phyloP scores from a whole-genome alignment of 92 coral and sea anemone species.

The Galaxea fascicularis region DNA sequence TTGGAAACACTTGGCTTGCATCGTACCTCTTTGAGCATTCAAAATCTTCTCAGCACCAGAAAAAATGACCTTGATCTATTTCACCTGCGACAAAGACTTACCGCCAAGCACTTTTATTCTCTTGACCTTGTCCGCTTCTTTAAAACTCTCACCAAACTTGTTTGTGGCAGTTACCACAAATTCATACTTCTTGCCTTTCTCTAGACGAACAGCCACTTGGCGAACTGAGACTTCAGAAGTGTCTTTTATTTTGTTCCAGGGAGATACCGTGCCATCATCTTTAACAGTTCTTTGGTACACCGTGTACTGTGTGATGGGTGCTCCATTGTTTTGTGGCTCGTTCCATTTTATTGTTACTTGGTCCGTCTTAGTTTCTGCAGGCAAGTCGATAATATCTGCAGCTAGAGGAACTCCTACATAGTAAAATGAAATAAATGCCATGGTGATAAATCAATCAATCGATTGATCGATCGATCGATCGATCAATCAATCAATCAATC shows the following conservation, averaged over 20 bases:
- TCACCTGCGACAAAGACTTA: background rate
- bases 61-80: too few species aligned
- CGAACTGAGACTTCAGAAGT: conserved; percentile 1
- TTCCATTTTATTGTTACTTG: background rate
- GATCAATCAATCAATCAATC: too few species aligned
- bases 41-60: too few species aligned
- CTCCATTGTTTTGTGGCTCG: background rate
- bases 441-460: too few species aligned
- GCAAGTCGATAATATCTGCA: background rate
- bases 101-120: background rate
- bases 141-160: conserved; percentile 2
- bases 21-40: too few species aligned
- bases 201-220: background rate
- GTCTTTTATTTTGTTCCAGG: background rate
- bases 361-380: background rate
- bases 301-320: background rate
- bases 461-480: too few species aligned
- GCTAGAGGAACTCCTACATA: background rate
- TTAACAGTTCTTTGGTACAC: background rate
- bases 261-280: background rate
- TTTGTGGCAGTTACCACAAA: conserved; percentile 9
- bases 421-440: background rate
- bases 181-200: background rate
- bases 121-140: background rate
- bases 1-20: too few species aligned